Conservation (phyloP, 2,113 vertebrate species). For the Aphyosemion australe region DNA sequence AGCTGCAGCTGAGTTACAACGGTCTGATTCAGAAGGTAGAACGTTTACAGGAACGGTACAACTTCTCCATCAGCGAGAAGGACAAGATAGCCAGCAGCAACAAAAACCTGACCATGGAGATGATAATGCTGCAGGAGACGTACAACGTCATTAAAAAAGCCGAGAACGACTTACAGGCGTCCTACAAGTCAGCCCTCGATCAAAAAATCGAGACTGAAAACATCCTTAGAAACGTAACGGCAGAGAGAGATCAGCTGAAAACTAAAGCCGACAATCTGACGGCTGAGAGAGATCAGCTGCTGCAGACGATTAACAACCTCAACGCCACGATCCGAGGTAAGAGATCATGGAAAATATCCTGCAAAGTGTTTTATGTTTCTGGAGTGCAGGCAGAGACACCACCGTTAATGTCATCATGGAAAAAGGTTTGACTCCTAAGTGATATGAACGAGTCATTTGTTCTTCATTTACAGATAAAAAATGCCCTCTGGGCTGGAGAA, state of each 20-base stretch:
- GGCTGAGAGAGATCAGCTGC: conserved; percentile 30
- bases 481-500: conserved; percentile 54
- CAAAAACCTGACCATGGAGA: conserved; percentile 27
- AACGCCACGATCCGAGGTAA: conserved; percentile 29
- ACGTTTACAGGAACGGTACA: conserved; percentile 43
- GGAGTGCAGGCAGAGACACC: neutral
- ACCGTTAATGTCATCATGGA: too few relatives aligned
- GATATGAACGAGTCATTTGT: too few relatives aligned
- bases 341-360: neutral
- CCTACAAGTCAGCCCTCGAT: neutral
- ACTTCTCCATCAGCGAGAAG: conserved; percentile 39
- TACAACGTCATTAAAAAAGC: conserved; percentile 3
- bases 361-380: neutral
- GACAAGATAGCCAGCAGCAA: conserved; percentile 38
- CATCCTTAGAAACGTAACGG: neutral
- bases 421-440: too few relatives aligned
- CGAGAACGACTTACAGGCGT: conserved; percentile 2
- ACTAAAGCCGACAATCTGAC: conserved; percentile 43
- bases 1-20: conserved; percentile 48
- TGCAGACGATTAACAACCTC: neutral
- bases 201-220: conserved; percentile 36
- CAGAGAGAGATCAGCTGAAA: conserved; percentile 34
- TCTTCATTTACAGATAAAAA: conserved; percentile 37
- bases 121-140: conserved; percentile 8
- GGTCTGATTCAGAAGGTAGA: conserved; percentile 33